Evolutionary conservation across 2,113 vertebrate species (phyloP).

Genomic region (Vireo altiloquus): DNA sequence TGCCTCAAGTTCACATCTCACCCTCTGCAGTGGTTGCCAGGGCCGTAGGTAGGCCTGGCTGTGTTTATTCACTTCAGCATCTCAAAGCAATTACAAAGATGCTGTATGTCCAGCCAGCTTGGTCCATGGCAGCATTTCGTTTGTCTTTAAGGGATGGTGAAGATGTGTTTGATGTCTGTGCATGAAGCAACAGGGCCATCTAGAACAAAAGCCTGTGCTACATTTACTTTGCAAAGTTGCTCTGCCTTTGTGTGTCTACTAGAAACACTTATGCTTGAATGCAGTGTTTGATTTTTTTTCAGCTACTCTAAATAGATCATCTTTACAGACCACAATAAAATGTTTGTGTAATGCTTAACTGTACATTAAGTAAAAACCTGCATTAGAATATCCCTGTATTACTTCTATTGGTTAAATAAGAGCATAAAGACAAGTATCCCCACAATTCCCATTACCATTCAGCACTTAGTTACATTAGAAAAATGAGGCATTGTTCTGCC

Average conservation of each 20-base stretch:
- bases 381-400: not conserved
- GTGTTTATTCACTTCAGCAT: not conserved
- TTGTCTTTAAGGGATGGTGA: not conserved
- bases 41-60: not conserved
- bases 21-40: not conserved
- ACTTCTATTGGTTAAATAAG: constrained; percentile 9
- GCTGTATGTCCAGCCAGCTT: not conserved
- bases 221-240: not conserved
- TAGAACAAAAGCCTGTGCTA: not conserved
- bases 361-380: constrained; percentile 50
- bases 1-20: not conserved
- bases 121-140: fast-evolving
- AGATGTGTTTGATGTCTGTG: not conserved
- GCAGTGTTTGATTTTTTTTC: not conserved
- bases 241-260: not conserved
- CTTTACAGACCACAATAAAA: constrained; percentile 53
- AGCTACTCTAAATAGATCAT: constrained; percentile 15
- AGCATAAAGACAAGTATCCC: constrained; percentile 24
- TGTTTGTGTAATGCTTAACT: constrained; percentile 39
- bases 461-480: constrained; percentile 53
- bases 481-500: constrained; percentile 42
- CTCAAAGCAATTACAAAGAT: not conserved
- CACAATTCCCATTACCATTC: constrained; percentile 43
- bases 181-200: not conserved
- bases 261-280: not conserved